Evolutionary conservation across 2,888 invertebrate species (phyloP).

Genomic region (Acrobasis repandana): DNA sequence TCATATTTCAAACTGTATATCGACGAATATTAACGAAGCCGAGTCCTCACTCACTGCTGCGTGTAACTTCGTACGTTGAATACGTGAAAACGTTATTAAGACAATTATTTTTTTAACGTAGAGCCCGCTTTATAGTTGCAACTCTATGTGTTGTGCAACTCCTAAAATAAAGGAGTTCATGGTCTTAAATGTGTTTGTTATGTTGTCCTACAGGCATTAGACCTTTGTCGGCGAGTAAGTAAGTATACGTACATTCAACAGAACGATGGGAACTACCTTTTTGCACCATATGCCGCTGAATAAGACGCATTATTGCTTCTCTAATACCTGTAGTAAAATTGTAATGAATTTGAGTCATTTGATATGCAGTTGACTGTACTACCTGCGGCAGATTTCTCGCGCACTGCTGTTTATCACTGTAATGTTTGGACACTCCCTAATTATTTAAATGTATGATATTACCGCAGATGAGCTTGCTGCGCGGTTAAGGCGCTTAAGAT

Average conservation of each 20-base stretch:
- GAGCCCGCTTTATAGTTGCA: background rate
- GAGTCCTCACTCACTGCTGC: too few relatives aligned
- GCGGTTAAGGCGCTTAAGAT: background rate
- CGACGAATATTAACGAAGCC: too few relatives aligned
- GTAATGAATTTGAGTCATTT: too few relatives aligned
- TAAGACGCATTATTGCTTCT: too few relatives aligned
- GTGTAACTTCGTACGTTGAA: too few relatives aligned
- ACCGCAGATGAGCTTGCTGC: constrained; percentile 16
- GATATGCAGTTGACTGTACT: constrained; percentile 3
- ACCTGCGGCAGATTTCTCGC: constrained; percentile 32
- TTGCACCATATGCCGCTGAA: too few relatives aligned
- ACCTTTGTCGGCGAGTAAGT: constrained; percentile 50
- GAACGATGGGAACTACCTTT: too few relatives aligned
- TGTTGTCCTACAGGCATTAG: constrained; percentile 67
- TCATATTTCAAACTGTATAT: too few relatives aligned
- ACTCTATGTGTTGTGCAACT: constrained; percentile 31
- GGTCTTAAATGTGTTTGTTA: constrained; percentile 60
- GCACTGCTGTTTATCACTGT: constrained; percentile 39
- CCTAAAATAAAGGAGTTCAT: constrained; percentile 40
- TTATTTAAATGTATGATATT: constrained; percentile 20
- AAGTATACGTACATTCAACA: too few relatives aligned
- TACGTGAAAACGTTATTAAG: too few relatives aligned
- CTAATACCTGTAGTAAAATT: too few relatives aligned
- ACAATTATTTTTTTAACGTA: too few relatives aligned
- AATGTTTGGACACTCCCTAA: constrained; percentile 31